These are phyloP conservation scores for Arrhamphus sclerolepis DNA, from an alignment of 2,797 vertebrate species.

Conservation along the genomic window DNA sequence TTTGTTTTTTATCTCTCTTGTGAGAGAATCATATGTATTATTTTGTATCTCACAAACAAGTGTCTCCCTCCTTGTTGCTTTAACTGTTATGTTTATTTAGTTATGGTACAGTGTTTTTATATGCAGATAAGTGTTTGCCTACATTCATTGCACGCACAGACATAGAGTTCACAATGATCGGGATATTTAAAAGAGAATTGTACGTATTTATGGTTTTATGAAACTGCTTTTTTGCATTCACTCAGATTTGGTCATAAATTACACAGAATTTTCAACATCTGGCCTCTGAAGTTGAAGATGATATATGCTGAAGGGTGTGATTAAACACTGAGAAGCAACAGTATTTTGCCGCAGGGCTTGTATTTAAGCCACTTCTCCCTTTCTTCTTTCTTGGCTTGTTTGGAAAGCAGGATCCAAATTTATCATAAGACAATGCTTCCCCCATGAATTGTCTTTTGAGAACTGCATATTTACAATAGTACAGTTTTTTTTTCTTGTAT, in stretches of 20 bases:
- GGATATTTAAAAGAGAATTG: background rate
- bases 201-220: background rate
- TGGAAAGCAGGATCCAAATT: constrained; percentile 6
- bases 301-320: too few relatives aligned
- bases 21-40: too few relatives aligned
- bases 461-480: constrained; percentile 26
- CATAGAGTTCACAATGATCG: background rate
- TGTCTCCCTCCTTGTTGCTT: too few relatives aligned
- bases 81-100: too few relatives aligned
- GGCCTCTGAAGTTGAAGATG: too few relatives aligned
- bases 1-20: too few relatives aligned
- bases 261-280: too few relatives aligned
- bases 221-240: background rate
- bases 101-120: too few relatives aligned
- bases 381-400: constrained; percentile 5
- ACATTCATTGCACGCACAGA: background rate
- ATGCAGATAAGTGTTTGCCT: background rate
- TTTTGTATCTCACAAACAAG: too few relatives aligned
- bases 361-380: background rate
- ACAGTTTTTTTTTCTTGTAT: constrained; percentile 7
- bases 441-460: constrained; percentile 9
- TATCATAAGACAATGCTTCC: constrained; percentile 16
- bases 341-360: constrained; percentile 2
- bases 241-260: background rate
- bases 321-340: too few relatives aligned